Percentiles rank a stretch among this genome's conserved stretches.
These are phyloP conservation scores for Moxostoma hubbsi DNA, from an alignment of 2,797 vertebrate species.

Conservation along the genomic window DNA sequence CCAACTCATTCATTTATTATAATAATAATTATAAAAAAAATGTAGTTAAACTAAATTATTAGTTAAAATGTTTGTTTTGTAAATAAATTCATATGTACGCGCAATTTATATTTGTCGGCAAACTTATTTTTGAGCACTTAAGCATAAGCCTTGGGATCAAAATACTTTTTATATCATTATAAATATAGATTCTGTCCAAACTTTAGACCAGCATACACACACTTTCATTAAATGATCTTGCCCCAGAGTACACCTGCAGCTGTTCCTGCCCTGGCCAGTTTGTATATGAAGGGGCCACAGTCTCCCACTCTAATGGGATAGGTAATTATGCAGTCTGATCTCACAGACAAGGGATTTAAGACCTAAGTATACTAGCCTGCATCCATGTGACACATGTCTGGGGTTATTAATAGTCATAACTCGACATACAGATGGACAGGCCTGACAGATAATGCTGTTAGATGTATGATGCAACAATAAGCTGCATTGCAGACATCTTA, in stretches of 20 bases:
- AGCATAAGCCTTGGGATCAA: too few relatives aligned
- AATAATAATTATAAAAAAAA: too few relatives aligned
- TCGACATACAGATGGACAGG: slow-evolving; percentile 62
- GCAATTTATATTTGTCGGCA: too few relatives aligned
- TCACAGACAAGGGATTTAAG: slow-evolving; percentile 78
- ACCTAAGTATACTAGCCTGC: slow-evolving; percentile 74
- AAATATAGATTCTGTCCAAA: too few relatives aligned
- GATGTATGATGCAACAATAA: slow-evolving; percentile 37
- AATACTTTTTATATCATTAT: too few relatives aligned
- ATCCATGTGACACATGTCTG: slow-evolving; percentile 68
- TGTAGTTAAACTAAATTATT: too few relatives aligned
- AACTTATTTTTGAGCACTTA: too few relatives aligned
- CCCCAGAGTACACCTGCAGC: neutral
- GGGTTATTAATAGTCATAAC: slow-evolving; percentile 73
- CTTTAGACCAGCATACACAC: neutral
- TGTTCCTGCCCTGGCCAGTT: slow-evolving; percentile 9
- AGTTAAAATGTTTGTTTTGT: too few relatives aligned
- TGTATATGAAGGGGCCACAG: slow-evolving; percentile 64
- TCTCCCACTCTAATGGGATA: slow-evolving; percentile 76
- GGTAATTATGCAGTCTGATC: slow-evolving; percentile 83
- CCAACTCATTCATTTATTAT: too few relatives aligned
- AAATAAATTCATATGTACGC: too few relatives aligned
- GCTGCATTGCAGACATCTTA: slow-evolving; percentile 23
- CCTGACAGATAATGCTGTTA: slow-evolving; percentile 33
- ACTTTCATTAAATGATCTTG: neutral